Percentiles rank a stretch among this genome's conserved stretches.
Evolutionary conservation across 2,797 vertebrate species (phyloP).

Genomic region (Monodelphis domestica): DNA sequence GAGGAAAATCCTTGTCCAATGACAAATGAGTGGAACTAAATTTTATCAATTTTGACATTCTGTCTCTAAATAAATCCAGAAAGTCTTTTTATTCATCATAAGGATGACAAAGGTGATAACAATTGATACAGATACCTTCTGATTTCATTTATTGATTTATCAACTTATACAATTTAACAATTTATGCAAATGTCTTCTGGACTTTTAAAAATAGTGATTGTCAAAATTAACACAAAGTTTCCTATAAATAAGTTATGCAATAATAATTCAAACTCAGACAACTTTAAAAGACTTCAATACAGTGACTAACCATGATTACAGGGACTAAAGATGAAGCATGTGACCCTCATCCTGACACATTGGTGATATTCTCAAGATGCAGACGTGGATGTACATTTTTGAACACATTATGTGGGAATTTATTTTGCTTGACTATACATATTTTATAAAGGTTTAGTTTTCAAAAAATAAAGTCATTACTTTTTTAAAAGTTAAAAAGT

Average conservation of each 20-base stretch:
- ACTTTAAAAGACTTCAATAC: not conserved
- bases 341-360: not conserved
- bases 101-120: not conserved
- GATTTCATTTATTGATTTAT: not conserved
- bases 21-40: not conserved
- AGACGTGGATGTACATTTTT: not conserved
- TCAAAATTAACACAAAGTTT: not conserved
- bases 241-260: not conserved
- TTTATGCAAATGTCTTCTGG: no score
- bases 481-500: not conserved
- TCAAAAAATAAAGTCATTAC: not conserved
- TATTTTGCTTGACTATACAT: not conserved
- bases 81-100: not conserved
- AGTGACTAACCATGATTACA: not conserved
- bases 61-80: not conserved
- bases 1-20: not conserved
- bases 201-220: not conserved
- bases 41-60: not conserved
- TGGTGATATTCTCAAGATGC: not conserved
- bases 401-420: not conserved
- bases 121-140: not conserved
- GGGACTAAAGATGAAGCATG: not conserved
- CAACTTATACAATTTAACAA: no score
- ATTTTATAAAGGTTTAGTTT: not conserved
- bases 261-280: not conserved